A percentile compares a stretch with the other conserved stretches of the same genome.
These are phyloP conservation scores for Lutraria rhynchaena DNA, from an alignment of 1,140 invertebrate genomes.

Conservation along the genomic window DNA sequence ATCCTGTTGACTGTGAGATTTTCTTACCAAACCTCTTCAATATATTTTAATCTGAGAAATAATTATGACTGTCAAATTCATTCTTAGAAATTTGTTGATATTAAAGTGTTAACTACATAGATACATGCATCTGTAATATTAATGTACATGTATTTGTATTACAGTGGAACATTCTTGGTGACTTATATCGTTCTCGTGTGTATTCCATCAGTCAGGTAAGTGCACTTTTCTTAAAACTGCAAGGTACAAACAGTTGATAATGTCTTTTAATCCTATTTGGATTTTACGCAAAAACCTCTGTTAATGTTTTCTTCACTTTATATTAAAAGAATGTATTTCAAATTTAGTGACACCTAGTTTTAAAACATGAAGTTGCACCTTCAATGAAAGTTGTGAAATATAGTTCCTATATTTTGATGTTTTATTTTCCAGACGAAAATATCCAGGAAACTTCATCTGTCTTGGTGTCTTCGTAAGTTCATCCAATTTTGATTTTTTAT, in stretches of 20 bases:
- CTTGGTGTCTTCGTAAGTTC: constrained; percentile 84
- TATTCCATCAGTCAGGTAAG: constrained; percentile 91
- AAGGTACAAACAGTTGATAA: background rate
- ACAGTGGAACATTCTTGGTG: constrained; percentile 85
- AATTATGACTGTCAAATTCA: background rate
- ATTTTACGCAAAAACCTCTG: background rate
- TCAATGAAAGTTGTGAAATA: background rate
- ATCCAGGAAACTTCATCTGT: constrained; percentile 84
- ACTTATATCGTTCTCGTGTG: constrained; percentile 93
- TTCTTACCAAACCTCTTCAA: background rate
- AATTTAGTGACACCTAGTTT: background rate
- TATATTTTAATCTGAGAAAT: background rate
- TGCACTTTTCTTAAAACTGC: too few relatives aligned
- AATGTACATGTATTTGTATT: constrained; percentile 57
- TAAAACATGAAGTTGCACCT: background rate
- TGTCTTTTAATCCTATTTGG: background rate
- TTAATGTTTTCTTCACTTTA: background rate
- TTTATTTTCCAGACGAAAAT: constrained; percentile 81
- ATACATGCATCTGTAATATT: background rate
- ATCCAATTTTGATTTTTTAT: too few relatives aligned
- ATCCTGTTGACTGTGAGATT: background rate
- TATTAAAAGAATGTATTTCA: background rate
- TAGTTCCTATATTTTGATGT: constrained; percentile 49
- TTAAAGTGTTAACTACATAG: background rate
- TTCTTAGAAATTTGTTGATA: background rate